Conservation (phyloP, 2,113 vertebrate species). For the Gallinago media region DNA sequence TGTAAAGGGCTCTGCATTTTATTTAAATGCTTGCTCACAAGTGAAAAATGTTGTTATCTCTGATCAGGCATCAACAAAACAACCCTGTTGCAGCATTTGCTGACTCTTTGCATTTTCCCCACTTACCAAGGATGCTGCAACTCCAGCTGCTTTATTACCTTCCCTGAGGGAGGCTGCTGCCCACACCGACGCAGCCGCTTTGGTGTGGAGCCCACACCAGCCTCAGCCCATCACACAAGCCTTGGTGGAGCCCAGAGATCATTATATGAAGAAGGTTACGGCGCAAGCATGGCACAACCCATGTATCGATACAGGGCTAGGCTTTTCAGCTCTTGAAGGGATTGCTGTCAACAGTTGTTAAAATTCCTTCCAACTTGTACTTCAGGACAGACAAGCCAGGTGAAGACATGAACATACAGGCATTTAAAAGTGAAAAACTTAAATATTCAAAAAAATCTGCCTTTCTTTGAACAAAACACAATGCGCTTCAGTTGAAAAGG, state of each 20-base stretch:
- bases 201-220: background rate
- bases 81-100: background rate
- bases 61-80: background rate
- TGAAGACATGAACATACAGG: background rate
- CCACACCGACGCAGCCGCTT: background rate
- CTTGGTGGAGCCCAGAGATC: background rate
- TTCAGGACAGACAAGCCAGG: background rate
- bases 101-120: background rate
- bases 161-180: background rate
- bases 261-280: background rate
- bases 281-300: background rate
- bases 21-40: background rate
- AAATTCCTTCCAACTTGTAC: background rate
- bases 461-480: slow-evolving; percentile 6
- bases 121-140: background rate
- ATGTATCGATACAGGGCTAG: background rate
- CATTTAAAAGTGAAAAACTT: background rate
- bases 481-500: background rate
- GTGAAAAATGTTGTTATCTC: background rate
- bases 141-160: background rate
- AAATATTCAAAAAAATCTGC: background rate
- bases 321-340: background rate
- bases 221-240: background rate
- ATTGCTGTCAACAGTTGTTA: background rate
- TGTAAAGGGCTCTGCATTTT: background rate